Evolutionary conservation across 1,140 invertebrate genomes (phyloP), one percentile per base, ranked within the genome.

Genomic region (Nephotettix cincticeps): DNA sequence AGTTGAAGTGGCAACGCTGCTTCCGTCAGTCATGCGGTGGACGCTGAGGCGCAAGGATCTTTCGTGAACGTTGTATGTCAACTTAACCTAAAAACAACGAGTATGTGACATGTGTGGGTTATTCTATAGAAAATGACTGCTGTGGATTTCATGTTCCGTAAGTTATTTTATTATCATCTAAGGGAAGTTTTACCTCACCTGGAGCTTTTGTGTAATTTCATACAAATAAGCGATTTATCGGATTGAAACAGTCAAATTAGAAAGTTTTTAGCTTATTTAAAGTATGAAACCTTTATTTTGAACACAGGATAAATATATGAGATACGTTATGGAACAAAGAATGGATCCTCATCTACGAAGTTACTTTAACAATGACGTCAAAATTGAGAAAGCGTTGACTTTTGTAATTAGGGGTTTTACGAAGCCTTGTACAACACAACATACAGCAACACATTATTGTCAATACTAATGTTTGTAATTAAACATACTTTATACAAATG

Each of bases 61-160:
- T 6, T 29, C 4, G 13, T 11, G 4, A 61, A 25, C 28, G 21
- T n/a, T 27, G 25, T 27, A 9, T 23, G 21, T 9, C 6, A 23
- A 21, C 23, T 6, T 14, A 21, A 61, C 13, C 56, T 23, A 9
- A 25, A 27, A 27, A 61, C 6, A 27, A 27, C 56, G 47, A 6
- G 17, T 4, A 25, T 61, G 25, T 25, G 56, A 25, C 25, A 27
- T 4, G 56, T 61, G 25, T 25, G 56, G 56, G 28, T 61, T 61
- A 61, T 25, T 40, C 17, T 40, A 51, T 4, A 3, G 21, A 51
- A 11, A 1, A 61, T 61, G 56, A 28, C 56, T 61, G 56, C 56
- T 27, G 56, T 61, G 13, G 56, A 61, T n/a, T 61, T 61, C 23
- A 61, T 61, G 27, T 61, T 27, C n/a, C 21, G 56, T 61, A 61